Conservation (phyloP, 30 jellyfish, hydroid and myxozoan genomes). For the Clytia hemisphaerica region DNA sequence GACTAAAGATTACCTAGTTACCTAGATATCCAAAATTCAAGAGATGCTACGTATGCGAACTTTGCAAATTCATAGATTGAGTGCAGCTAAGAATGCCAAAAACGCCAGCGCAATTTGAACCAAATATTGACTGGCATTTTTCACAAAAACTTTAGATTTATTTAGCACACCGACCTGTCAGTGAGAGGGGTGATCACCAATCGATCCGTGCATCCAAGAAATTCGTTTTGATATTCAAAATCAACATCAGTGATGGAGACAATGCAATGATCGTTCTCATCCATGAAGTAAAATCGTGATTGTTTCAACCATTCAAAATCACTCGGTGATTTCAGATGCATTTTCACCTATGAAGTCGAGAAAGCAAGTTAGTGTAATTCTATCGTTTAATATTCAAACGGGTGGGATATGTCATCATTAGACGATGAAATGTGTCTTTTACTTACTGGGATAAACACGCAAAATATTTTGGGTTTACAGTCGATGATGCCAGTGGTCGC, state of each 20-base stretch:
- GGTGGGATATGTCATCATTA: constrained; percentile 18
- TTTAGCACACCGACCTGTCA: constrained; percentile 79
- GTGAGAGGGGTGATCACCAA: constrained; percentile 84
- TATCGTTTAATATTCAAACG: too few relatives aligned
- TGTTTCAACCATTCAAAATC: constrained; percentile 92
- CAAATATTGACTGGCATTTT: neutral
- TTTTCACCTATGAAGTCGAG: constrained; percentile 39
- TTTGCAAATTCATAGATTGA: too few relatives aligned
- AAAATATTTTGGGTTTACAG: too few relatives aligned
- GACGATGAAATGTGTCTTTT: neutral
- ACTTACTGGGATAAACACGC: neutral
- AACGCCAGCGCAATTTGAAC: neutral
- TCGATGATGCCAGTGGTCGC: too few relatives aligned
- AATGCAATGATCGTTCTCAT: constrained; percentile 59
- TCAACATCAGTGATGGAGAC: constrained; percentile 83
- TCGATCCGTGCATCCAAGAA: constrained; percentile 87
- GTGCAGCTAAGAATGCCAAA: too few relatives aligned
- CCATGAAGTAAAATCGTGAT: constrained; percentile 71
- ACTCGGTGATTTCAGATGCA: constrained; percentile 60
- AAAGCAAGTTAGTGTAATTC: too few relatives aligned
- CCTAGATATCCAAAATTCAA: too few relatives aligned
- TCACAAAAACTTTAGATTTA: too few relatives aligned
- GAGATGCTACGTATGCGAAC: too few relatives aligned
- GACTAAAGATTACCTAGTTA: too few relatives aligned
- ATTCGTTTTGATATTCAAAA: constrained; percentile 71